Evolutionary conservation across 2,113 vertebrate species (phyloP).

Genomic region (Phasianus colchicus): DNA sequence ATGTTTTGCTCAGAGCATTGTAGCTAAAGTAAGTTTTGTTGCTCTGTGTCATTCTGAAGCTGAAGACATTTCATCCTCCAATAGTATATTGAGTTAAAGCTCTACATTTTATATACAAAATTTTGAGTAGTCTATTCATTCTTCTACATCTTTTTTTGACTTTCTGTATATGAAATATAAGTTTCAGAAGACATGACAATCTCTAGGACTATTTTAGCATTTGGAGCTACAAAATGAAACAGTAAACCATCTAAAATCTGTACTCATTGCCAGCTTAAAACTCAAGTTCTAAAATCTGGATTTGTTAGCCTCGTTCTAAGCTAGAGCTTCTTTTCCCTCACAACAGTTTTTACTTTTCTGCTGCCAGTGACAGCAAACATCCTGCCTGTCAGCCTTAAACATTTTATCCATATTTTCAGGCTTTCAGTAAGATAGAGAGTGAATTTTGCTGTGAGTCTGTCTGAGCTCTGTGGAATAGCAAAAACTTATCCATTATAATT

Average conservation of each 20-base stretch:
- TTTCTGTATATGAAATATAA: background rate
- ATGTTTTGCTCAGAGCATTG: background rate
- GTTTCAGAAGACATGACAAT: background rate
- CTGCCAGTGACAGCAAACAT: background rate
- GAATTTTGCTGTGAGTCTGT: constrained; percentile 5
- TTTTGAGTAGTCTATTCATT: background rate
- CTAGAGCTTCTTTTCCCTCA: background rate
- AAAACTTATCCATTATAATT: background rate
- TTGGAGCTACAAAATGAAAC: background rate
- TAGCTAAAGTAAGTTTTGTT: background rate
- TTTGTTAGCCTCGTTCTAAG: background rate
- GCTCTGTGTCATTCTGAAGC: background rate
- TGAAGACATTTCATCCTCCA: background rate
- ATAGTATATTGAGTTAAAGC: background rate
- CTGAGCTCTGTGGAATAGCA: background rate
- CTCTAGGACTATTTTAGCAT: background rate
- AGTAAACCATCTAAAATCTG: background rate
- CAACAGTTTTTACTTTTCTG: background rate
- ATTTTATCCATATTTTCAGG: constrained; percentile 1
- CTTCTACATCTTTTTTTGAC: background rate
- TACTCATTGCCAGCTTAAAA: background rate
- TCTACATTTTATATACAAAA: background rate
- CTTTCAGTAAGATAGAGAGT: constrained; percentile 9
- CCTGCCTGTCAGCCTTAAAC: background rate
- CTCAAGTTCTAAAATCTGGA: background rate